phyloP scores from a whole-genome alignment of 2,113 vertebrate genomes.

The Pleuronectes platessa region DNA sequence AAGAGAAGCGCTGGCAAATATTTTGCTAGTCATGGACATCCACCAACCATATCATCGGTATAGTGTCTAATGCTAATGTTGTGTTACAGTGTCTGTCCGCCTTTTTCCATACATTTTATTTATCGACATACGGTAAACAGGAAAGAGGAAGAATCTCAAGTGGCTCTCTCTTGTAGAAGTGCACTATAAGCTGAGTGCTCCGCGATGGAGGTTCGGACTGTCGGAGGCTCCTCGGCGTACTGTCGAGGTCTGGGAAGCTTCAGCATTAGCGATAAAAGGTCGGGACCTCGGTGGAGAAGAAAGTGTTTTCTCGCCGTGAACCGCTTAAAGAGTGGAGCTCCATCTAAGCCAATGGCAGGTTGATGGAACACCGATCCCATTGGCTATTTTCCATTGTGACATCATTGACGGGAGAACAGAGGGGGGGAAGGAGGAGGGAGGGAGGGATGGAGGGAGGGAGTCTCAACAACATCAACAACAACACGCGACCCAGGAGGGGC shows the following conservation, averaged over 20 bases:
- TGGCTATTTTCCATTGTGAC: conserved; percentile 72
- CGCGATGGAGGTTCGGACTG: conserved; percentile 18
- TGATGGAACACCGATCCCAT: conserved; percentile 45
- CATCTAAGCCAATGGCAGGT: conserved; percentile 37
- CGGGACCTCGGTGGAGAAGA: conserved; percentile 11
- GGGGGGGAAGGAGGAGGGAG: not conserved
- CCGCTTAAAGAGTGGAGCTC: conserved; percentile 28
- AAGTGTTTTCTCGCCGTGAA: conserved; percentile 26
- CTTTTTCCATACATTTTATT: conserved; percentile 15
- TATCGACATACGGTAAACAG: conserved; percentile 31
- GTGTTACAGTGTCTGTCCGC: not conserved
- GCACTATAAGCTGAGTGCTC: conserved; percentile 47
- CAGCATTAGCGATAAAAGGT: conserved; percentile 51
- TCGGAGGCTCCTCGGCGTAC: conserved; percentile 37
- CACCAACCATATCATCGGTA: conserved; percentile 23
- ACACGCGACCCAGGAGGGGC: conserved; percentile 34
- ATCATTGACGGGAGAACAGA: conserved; percentile 53
- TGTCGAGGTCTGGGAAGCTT: conserved; percentile 52
- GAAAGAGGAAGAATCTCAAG: conserved; percentile 58
- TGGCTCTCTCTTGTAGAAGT: conserved; percentile 47
- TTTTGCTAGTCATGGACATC: conserved; percentile 28
- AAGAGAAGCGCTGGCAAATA: conserved; percentile 44
- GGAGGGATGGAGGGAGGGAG: conserved; percentile 25
- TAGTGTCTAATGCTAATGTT: conserved; percentile 30
- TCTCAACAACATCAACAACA: conserved; percentile 20